Base-by-base conservation (phyloP, 2,888 invertebrate species). In the Ceriagrion tenellum region DNA sequence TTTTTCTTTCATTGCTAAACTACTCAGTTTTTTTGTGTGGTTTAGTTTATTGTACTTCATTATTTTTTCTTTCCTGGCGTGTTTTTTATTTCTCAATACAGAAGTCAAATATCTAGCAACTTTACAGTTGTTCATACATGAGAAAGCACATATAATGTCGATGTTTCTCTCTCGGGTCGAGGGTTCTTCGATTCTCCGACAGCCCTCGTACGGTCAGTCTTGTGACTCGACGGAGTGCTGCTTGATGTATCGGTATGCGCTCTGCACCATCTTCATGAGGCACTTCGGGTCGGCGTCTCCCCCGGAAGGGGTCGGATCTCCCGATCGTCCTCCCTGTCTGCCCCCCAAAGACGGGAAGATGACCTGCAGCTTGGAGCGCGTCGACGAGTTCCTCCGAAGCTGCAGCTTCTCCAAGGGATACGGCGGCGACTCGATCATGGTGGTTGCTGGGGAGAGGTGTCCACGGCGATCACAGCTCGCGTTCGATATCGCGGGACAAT, bases 201-300 rank as follows among this genome's bases (percentile, higher is more conserved):
- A 35, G 6, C 26, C 81, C 81, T 69, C 30, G 35, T 2, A 18
- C 35, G 35, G 30, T 81, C 81, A 81, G 35, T 81, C 81, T n/a
- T 81, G 30, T 35, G 26, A 3, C 30, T 81, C 81, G 16, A 81
- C 35, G 13, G 81, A 81, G 81, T 81, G 81, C 81, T 81, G 81
- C 81, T 81, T 81, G 81, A 81, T 81, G 35, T 81, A 81, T 12
- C 30, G 81, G 16, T 81, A 81, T 23, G 81, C 81, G 81, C 81
- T 81, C 81, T 81, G 81, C 30, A 81, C 81, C 35, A 30, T 81
- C 81, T 81, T 81, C 30, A 18, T 35, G 16, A 81, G 81, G 30
- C 81, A 30, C 81, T 81, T 81, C 30, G 13, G 30, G 81, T 81
- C 81, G 16, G 35, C 81, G 12, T 35, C 13, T 0, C 30, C 35